Conservation (phyloP, 2,888 invertebrate species). For the Ichneumoninae sp. region DNA sequence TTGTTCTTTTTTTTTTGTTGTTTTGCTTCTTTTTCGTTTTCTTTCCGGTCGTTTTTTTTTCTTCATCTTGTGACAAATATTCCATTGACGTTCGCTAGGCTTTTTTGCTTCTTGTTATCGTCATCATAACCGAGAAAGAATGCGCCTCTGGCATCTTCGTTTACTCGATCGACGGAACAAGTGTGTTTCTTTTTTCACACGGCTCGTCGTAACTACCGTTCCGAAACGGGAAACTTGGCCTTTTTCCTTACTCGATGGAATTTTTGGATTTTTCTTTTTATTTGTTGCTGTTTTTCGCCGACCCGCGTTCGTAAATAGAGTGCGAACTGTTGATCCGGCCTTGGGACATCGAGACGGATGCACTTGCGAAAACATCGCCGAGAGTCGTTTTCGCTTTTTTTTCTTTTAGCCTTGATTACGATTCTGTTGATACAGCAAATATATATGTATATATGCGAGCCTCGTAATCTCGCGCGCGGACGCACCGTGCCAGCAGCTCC, state of each 20-base stretch:
- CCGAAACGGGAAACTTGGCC: not conserved
- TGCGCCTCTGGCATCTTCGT: constrained; percentile 14
- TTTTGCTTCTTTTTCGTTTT: constrained; percentile 20
- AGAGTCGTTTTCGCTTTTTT: not conserved
- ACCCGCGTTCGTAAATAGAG: constrained; percentile 11
- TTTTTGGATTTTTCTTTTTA: not conserved
- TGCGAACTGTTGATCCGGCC: constrained; percentile 2
- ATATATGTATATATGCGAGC: not conserved
- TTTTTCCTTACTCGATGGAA: constrained; percentile 1
- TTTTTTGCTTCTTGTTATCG: constrained; percentile 26
- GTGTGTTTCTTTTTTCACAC: constrained; percentile 10
- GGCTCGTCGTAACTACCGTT: not conserved
- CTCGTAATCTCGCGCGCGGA: constrained; percentile 13
- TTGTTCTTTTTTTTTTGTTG: constrained; percentile 24
- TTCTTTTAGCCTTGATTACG: constrained; percentile 29
- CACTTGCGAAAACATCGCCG: constrained; percentile 1
- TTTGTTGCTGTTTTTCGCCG: not conserved
- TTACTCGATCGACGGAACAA: constrained; percentile 3
- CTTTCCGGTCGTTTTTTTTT: not conserved
- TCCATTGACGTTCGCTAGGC: constrained; percentile 56
- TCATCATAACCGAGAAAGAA: constrained; percentile 26
- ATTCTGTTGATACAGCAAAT: constrained; percentile 31
- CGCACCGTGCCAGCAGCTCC: constrained; percentile 5
- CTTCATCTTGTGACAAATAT: not conserved
- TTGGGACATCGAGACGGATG: not conserved